phyloP scores from a whole-genome alignment of 2,888 invertebrate species.

The Tridacna crocea region DNA sequence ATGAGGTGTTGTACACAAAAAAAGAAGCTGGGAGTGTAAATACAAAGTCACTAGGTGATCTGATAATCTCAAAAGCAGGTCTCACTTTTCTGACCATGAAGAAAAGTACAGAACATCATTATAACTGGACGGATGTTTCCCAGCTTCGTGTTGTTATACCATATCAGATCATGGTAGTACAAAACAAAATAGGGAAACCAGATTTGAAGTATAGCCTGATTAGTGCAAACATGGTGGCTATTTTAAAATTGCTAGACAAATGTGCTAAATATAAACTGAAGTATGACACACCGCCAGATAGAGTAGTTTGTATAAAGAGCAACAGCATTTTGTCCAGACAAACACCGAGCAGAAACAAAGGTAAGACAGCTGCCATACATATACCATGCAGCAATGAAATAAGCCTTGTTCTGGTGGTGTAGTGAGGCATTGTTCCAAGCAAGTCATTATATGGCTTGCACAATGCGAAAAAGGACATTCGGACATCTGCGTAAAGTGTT shows the following conservation, averaged over 20 bases:
- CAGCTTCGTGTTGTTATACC: slow-evolving; percentile 67
- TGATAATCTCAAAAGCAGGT: slow-evolving; percentile 65
- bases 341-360: background rate
- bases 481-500: too few relatives aligned
- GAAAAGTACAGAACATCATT: slow-evolving; percentile 66
- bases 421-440: too few relatives aligned
- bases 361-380: too few relatives aligned
- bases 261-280: slow-evolving; percentile 64
- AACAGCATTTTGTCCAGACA: background rate
- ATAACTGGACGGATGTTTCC: slow-evolving; percentile 67
- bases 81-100: slow-evolving; percentile 62
- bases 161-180: slow-evolving; percentile 69
- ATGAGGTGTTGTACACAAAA: slow-evolving; percentile 67
- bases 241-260: slow-evolving; percentile 59
- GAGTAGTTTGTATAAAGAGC: slow-evolving; percentile 30
- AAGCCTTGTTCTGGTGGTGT: too few relatives aligned
- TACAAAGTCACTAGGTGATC: slow-evolving; percentile 55
- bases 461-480: too few relatives aligned
- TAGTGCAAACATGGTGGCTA: slow-evolving; percentile 64
- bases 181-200: slow-evolving; percentile 68
- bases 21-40: slow-evolving; percentile 55
- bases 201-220: slow-evolving; percentile 67
- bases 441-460: too few relatives aligned
- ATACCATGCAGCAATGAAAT: too few relatives aligned
- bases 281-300: slow-evolving; percentile 54